phyloP scores from a whole-genome alignment of 2,113 vertebrate species.

The Sceloporus tristichus region DNA sequence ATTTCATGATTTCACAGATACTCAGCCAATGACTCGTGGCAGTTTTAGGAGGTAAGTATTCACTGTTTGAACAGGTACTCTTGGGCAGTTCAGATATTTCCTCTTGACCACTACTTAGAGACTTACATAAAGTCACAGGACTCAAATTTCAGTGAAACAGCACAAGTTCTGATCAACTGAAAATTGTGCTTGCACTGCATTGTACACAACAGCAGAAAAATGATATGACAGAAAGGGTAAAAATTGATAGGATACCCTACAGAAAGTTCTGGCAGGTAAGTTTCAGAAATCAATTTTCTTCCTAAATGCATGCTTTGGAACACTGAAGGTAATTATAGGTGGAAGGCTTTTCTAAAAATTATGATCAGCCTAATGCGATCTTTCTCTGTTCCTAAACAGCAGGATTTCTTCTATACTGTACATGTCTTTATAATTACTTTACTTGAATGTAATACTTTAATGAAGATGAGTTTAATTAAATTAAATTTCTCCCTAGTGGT shows the following conservation, averaged over 20 bases:
- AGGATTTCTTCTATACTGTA: conserved; percentile 70
- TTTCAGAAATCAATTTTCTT: conserved; percentile 33
- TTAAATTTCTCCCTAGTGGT: conserved; percentile 83
- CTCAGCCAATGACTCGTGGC: not conserved
- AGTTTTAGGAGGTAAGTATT: not conserved
- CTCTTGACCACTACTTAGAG: not conserved
- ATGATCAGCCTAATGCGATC: conserved; percentile 51
- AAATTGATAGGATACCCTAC: conserved; percentile 6
- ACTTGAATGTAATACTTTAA: conserved; percentile 81
- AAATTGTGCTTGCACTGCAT: not conserved
- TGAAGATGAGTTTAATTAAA: conserved; percentile 85
- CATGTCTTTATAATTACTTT: conserved; percentile 79
- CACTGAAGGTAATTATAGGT: conserved; percentile 55
- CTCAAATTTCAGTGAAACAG: too few species aligned
- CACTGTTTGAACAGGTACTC: not conserved
- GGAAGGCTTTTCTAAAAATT: conserved; percentile 49
- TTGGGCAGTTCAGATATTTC: not conserved
- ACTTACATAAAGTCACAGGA: not conserved
- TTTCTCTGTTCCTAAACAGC: conserved; percentile 66
- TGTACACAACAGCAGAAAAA: not conserved
- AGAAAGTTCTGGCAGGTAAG: conserved; percentile 39
- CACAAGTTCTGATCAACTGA: too few species aligned
- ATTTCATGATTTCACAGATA: not conserved
- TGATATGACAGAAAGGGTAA: not conserved
- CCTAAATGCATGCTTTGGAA: conserved; percentile 46